Evolutionary conservation across 2,888 invertebrate species (phyloP).

Genomic region (Synergus gifuensis): DNA sequence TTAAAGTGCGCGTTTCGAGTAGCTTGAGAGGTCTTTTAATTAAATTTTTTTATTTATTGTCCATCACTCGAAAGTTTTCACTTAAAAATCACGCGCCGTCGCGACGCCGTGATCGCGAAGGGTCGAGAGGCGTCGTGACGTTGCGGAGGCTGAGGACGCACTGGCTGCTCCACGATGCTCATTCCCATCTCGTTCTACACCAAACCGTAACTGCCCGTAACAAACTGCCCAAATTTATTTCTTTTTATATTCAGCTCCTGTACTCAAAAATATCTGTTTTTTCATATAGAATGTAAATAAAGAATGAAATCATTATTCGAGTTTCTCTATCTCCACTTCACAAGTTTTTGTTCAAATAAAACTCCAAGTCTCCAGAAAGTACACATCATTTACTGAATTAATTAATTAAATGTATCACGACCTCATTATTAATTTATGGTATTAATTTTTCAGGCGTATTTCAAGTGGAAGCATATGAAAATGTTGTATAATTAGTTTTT

Average conservation of each 20-base stretch:
- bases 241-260: background rate
- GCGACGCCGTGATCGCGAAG: conserved; percentile 49
- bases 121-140: conserved; percentile 68
- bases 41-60: background rate
- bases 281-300: background rate
- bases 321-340: too few relatives aligned
- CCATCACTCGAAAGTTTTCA: conserved; percentile 18
- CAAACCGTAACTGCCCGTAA: conserved; percentile 50
- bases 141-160: conserved; percentile 75
- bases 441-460: too few relatives aligned
- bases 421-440: too few relatives aligned
- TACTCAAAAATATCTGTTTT: background rate
- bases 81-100: conserved; percentile 47
- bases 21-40: background rate
- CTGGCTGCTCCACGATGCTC: conserved; percentile 66
- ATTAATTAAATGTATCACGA: too few relatives aligned
- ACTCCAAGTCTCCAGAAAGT: too few relatives aligned
- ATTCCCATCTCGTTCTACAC: conserved; percentile 51
- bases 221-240: conserved; percentile 32
- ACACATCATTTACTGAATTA: too few relatives aligned
- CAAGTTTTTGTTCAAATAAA: too few relatives aligned
- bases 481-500: too few relatives aligned
- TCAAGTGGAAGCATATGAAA: too few relatives aligned
- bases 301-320: too few relatives aligned
- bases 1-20: background rate